Evolutionary conservation across 2,797 vertebrate genomes (phyloP), one percentile per base, ranked within the genome.

Genomic region (Kryptopterus vitreolus): DNA sequence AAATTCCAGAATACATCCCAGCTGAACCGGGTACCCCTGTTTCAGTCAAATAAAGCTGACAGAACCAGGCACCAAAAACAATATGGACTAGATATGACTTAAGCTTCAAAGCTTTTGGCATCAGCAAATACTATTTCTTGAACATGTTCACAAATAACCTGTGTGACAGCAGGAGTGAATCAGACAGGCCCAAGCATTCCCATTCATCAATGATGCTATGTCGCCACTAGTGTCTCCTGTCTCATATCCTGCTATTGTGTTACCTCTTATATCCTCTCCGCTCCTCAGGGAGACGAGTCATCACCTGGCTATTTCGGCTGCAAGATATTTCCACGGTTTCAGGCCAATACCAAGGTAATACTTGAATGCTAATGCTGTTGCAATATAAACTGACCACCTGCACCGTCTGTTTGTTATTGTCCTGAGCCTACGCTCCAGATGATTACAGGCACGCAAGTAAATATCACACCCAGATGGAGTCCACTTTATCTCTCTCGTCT

Each of bases 321-420:
- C 80, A 77, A 81, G 88, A 90, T 89, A 90, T 88, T 88, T 86
- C 80, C 80, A n/a, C 62, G 66, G 29, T 58, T 78, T 77, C 78
- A 84, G 84, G 76, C 35, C 82, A 70, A 70, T 77, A 72, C 77
- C n/a, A 79, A 75, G 79, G 26, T 85, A 63, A 78, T 74, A 72
- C 20, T 83, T 59, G 78, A 80, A 88, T 81, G 87, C 83, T 61
- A 81, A 87, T 84, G 83, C 50, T 63, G 66, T 78, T 80, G 79
- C 87, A 83, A 87, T 87, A 80, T 69, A 83, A 52, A 61, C 76
- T 53, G 58, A 20, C 69, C 66, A 80, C 57, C 73, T 71, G 65
- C 50, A 43, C 55, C 18, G 22, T 53, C 80, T 78, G 79, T 24
- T 76, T 57, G 15, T 31, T 53, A 53, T 63, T 74, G 72, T 74